Evolutionary conservation across 2,113 vertebrate genomes (phyloP), one percentile per base, ranked within the genome.

Genomic region (Diphyllodes magnificus): DNA sequence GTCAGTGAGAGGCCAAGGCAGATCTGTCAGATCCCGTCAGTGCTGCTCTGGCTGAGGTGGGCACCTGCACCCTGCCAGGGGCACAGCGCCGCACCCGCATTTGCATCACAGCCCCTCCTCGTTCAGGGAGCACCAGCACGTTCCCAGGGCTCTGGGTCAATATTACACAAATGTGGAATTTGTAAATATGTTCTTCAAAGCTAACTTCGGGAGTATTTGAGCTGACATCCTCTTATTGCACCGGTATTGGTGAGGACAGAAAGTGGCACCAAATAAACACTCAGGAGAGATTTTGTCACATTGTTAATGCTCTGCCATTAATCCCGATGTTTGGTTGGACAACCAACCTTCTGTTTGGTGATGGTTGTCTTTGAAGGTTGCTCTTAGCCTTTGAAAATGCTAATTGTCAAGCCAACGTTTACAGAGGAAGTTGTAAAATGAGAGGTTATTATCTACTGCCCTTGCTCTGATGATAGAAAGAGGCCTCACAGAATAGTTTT

Each of bases 351-450:
- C 90, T 95, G 86, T 95, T 95, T 93, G 76, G 76, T 78, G 60
- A 86, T 45, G 35, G 76, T n/a, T 92, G 90, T 57, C 93, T 97
- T 97, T 97, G 94, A 97, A 96, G 88, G 82, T 44, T 78, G 72
- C 65, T 82, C 82, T 93, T n/a, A 86, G 64, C 72, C 96, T 95
- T 95, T 96, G 94, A 96, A 96, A 96, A 92, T 51, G 37, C 76
- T 96, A 96, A 95, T 95, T 97, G 86, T 93, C 95, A 90, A 94
- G 77, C 72, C 88, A 96, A 78, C 90, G 69, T 97, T 97, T 96
- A 96, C 94, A 96, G 86, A 96, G 95, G 96, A 96, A 96, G 94
- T 94, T 60, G 53, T 96, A 97, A 97, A 97, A 96, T 90, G 72
- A 88, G 72, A 81, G 77, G 94, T 95, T 96, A 95, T 95, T 96